Evolutionary conservation across 2,888 invertebrate species (phyloP).

Genomic region (Syritta pipiens): DNA sequence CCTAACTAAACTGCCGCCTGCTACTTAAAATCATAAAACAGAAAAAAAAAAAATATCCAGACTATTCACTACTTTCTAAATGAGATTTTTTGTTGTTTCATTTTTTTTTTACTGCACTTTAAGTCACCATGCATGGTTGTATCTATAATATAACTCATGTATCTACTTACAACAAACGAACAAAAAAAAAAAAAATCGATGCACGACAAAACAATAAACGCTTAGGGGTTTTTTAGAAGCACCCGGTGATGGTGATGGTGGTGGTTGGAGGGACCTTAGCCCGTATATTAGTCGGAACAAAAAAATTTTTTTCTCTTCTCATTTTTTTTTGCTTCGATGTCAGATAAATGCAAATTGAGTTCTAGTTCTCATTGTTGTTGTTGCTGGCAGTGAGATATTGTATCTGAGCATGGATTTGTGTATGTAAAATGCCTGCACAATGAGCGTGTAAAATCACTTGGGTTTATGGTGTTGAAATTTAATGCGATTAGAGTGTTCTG

Average conservation of each 20-base stretch:
- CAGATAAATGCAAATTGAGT: conserved; percentile 44
- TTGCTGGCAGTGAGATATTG: conserved; percentile 11
- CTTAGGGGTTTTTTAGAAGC: conserved; percentile 31
- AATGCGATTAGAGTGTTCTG: conserved; percentile 58
- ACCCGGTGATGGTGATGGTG: background rate
- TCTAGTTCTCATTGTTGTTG: background rate
- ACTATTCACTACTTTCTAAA: conserved; percentile 48
- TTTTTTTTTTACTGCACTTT: conserved; percentile 6
- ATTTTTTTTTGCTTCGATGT: conserved; percentile 2
- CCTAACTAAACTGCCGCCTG: conserved; percentile 48
- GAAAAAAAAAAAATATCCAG: conserved; percentile 1
- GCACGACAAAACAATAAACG: conserved; percentile 40
- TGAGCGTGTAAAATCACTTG: conserved; percentile 19
- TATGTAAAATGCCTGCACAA: conserved; percentile 12
- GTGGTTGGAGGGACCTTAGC: conserved; percentile 22
- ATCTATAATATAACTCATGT: conserved; percentile 43
- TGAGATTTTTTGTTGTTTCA: conserved; percentile 25
- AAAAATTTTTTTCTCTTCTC: background rate
- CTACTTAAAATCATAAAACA: conserved; percentile 55
- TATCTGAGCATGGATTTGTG: conserved; percentile 8
- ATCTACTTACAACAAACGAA: conserved; percentile 12
- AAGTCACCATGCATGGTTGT: conserved; percentile 22
- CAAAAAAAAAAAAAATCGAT: conserved; percentile 33
- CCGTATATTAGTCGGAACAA: conserved; percentile 6
- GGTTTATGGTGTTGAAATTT: conserved; percentile 44